Evolutionary conservation across 2,797 vertebrate genomes (phyloP), one percentile per base, ranked within the genome.

Genomic region (Crenuchus spilurus): DNA sequence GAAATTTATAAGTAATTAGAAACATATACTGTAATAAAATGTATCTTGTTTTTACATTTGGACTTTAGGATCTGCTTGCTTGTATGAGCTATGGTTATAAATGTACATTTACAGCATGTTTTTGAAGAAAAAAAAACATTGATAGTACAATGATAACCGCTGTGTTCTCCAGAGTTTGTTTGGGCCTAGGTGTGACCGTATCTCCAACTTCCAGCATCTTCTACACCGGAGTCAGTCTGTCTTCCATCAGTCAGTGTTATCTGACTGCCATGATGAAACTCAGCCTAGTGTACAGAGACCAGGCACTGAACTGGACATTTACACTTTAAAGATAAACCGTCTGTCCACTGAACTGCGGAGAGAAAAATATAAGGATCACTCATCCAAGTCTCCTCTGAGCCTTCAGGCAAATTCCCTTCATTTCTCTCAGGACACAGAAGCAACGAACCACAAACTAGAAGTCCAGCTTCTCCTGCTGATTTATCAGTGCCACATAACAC

Each of bases 391-490:
- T 54, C 26, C 26, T 30, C 26, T 2, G 51, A 30, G 51, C 51
- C 51, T 28, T 30, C 13, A 54, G 51, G 51, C 51, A 30, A 54
- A 54, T 30, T 54, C 26, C 51, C 51, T 30, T n/a, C 51, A 30
- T 54, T n/a, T 16, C 51, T n/a, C 51, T n/a, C 26, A 1, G 51
- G 51, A 54, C 18, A 14, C 26, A 16, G 51, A 54, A 28, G 51
- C 51, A 54, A 14, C 26, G 51, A 54, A 54, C 51, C 51, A 54
- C 26, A 52, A 28, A 28, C 49, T 14, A 26, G 24, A 26, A 28
- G 24, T 52, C 24, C 22, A 28, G 24, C 4, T 13, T 28, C 49
- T 52, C 11, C 13, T 28, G 49, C 10, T 52, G 22, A 52, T 52
- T 52, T 28, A 28, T 52, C 49, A 14, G 49, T 11, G 3, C 11